Evolutionary conservation across 2,888 invertebrate species (phyloP).

Genomic region (Parascotia fuliginaria): DNA sequence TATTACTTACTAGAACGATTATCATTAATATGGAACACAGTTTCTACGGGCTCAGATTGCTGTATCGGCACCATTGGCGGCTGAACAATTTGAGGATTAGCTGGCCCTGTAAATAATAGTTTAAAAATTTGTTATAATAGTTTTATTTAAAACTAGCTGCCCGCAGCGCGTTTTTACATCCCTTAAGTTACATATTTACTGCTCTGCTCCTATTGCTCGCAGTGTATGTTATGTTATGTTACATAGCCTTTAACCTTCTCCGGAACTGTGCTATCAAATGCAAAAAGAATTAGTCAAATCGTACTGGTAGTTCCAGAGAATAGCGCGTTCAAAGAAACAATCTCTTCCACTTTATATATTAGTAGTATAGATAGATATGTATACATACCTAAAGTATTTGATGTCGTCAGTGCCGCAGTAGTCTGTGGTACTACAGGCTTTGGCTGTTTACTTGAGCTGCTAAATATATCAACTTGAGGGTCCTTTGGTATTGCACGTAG

Average conservation of each 20-base stretch:
- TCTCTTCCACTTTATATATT: too few relatives aligned
- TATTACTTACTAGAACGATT: slow-evolving; percentile 1
- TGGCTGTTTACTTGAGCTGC: not conserved
- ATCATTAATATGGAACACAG: slow-evolving; percentile 4
- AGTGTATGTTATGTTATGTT: too few relatives aligned
- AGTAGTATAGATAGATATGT: too few relatives aligned
- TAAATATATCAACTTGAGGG: not conserved
- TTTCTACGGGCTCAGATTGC: not conserved
- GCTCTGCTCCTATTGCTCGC: too few relatives aligned
- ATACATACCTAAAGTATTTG: not conserved
- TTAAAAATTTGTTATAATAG: not conserved
- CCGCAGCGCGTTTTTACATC: too few relatives aligned
- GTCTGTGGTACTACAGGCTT: not conserved
- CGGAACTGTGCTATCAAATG: too few relatives aligned
- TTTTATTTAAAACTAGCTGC: too few relatives aligned
- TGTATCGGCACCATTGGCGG: not conserved
- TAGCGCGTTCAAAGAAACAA: too few relatives aligned
- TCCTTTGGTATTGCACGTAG: not conserved
- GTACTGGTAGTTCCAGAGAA: too few relatives aligned
- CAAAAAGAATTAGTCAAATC: too few relatives aligned
- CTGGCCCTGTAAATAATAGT: not conserved
- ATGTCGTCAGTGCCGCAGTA: not conserved
- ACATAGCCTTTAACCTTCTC: too few relatives aligned
- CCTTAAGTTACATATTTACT: too few relatives aligned
- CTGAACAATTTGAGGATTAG: not conserved